A percentile compares a stretch with the other conserved stretches of the same genome.
Evolutionary conservation across 2,888 invertebrate species (phyloP).

Genomic region (Stratiomys singularior): DNA sequence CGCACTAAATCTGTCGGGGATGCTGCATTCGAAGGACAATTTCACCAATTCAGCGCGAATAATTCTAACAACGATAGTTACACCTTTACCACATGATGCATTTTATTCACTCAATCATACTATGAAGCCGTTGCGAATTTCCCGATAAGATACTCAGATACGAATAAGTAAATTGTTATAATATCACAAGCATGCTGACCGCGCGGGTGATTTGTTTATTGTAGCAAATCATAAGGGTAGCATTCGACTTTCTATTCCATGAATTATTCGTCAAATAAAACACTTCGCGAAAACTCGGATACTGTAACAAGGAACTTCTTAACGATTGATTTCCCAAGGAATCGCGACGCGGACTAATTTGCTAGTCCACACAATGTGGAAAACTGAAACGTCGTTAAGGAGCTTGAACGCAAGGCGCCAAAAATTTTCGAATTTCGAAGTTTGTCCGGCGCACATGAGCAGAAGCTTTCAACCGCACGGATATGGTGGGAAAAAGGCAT

Average conservation of each 20-base stretch:
- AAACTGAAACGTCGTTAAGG: conserved; percentile 15
- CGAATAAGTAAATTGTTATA: not conserved
- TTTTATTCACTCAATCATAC: not conserved
- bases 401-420: conserved; percentile 9
- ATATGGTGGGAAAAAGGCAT: conserved; percentile 19
- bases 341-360: conserved; percentile 12
- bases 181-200: not conserved
- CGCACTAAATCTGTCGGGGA: too few species aligned
- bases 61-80: not conserved
- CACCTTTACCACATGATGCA: not conserved
- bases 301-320: not conserved
- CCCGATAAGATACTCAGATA: conserved; percentile 5
- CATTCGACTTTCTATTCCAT: too few species aligned
- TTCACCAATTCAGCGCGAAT: not conserved
- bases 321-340: conserved; percentile 18
- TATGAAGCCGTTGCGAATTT: conserved; percentile 6
- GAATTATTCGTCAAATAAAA: too few species aligned
- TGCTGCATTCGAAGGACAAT: too few species aligned
- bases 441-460: not conserved
- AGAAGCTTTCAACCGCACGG: conserved; percentile 1
- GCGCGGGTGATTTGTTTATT: not conserved
- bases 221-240: too few species aligned
- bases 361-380: not conserved
- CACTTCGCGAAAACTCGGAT: not conserved
- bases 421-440: conserved; percentile 29